These are phyloP conservation scores for Rapana venosa DNA, from an alignment of 2,888 invertebrate species.

Conservation along the genomic window DNA sequence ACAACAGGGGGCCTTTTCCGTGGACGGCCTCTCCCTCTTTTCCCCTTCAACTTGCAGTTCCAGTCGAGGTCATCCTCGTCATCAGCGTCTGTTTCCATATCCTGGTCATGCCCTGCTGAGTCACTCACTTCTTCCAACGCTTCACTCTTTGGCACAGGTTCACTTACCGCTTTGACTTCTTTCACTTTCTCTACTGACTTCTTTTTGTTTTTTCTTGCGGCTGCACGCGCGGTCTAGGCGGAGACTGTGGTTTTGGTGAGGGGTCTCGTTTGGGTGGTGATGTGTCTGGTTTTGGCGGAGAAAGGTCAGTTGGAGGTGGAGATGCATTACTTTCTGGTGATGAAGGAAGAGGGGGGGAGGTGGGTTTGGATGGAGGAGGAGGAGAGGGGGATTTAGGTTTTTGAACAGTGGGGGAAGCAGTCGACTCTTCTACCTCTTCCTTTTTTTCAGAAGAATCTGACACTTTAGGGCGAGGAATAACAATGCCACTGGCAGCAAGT, in stretches of 20 bases:
- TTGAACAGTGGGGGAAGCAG: background rate
- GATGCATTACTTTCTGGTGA: background rate
- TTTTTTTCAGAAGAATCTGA: background rate
- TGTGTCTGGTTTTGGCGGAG: too few relatives aligned
- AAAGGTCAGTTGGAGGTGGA: too few relatives aligned
- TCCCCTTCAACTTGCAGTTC: background rate
- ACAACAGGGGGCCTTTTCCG: background rate
- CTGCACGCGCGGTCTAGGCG: background rate
- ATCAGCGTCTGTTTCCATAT: background rate
- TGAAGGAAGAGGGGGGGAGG: background rate
- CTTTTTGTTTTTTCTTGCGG: background rate
- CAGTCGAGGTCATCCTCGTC: conserved; percentile 12
- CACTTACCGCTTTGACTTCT: background rate
- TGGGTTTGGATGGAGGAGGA: background rate
- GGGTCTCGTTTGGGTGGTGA: background rate
- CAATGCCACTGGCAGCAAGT: conserved; percentile 32
- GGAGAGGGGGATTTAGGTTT: background rate
- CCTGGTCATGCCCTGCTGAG: background rate
- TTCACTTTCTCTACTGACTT: background rate
- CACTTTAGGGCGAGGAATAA: conserved; percentile 1
- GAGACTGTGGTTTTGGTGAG: background rate
- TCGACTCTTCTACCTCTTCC: background rate
- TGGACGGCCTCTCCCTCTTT: background rate
- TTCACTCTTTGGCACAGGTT: background rate
- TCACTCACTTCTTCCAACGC: background rate